These are phyloP conservation scores for Agrilus planipennis DNA, from an alignment of 1,140 invertebrate genomes.

Conservation along the genomic window DNA sequence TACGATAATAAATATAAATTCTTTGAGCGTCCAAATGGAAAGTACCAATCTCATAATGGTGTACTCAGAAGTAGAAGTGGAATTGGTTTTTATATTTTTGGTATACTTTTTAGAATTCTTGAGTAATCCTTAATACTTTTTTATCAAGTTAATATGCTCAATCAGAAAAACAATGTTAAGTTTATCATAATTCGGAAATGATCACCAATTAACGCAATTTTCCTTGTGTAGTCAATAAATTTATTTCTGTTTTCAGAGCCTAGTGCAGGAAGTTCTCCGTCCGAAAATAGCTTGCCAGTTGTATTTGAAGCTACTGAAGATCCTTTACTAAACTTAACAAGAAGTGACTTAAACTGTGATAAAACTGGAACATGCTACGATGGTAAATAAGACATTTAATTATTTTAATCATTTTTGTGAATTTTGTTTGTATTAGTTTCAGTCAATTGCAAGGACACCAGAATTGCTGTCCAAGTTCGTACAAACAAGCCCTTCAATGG, in stretches of 20 bases:
- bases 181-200: too few relatives aligned
- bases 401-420: slow-evolving; percentile 1
- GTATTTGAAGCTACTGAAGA: slow-evolving; percentile 62
- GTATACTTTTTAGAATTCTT: neutral
- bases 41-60: too few relatives aligned
- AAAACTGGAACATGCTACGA: slow-evolving; percentile 91
- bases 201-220: neutral
- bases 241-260: slow-evolving; percentile 11
- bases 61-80: too few relatives aligned
- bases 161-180: too few relatives aligned
- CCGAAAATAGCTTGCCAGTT: slow-evolving; percentile 49
- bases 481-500: slow-evolving; percentile 92
- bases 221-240: neutral
- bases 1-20: too few relatives aligned
- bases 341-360: slow-evolving; percentile 78
- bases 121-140: neutral
- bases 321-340: slow-evolving; percentile 52
- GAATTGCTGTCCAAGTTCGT: slow-evolving; percentile 82
- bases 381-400: slow-evolving; percentile 44
- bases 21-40: too few relatives aligned
- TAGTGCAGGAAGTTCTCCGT: slow-evolving; percentile 21
- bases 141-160: too few relatives aligned
- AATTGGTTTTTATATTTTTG: too few relatives aligned
- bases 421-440: slow-evolving; percentile 52
- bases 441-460: slow-evolving; percentile 87